Evolutionary conservation across 2,888 invertebrate genomes (phyloP), one percentile per base, ranked within the genome.

Genomic region (Orchesella flavescens): DNA sequence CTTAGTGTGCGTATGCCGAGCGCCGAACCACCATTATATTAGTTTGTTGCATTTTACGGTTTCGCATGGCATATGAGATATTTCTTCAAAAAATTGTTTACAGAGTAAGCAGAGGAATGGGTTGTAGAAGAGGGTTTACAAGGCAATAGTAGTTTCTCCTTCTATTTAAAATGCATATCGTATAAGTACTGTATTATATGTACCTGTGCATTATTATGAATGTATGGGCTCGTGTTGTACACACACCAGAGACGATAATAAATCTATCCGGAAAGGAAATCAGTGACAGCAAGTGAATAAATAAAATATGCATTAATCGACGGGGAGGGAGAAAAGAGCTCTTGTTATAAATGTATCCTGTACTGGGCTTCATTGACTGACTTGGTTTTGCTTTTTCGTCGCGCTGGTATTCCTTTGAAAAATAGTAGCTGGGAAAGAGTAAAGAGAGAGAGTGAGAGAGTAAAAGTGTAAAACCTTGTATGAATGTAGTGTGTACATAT

Each of bases 291-390:
- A 57, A 85, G 83, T 80, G 85, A 83, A 83, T 85, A 84, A 84
- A 84, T 84, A 85, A 85, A 85, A 85, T 85, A 83, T 80, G 83
- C 85, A 85, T 85, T 85, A 85, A 85, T 85, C 78, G 84, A 84
- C 80, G 81, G 81, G 78, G 83, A 83, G 78, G 78, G 74, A 74
- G 73, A 78, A 83, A 74, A 68, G 61, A 78, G 74, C 24, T 59
- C 74, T 79, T 83, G 78, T 83, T 83, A 78, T 83, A 79, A 83
- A 83, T 74, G 66, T 78, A 74, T 77, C 63, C 73, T 63, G 74
- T 69, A 43, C 43, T 57, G 13, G 19, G 55, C 53, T 76, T 72
- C 76, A 76, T 75, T 82, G 82, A 71, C 76, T 69, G 43, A 68
- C 79, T 73, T 71, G 75, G 75, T 81, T 69, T 74, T 68, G 15